Evolutionary conservation across 1,140 invertebrate species (phyloP).

Genomic region (Holcopasites calliopsidis): DNA sequence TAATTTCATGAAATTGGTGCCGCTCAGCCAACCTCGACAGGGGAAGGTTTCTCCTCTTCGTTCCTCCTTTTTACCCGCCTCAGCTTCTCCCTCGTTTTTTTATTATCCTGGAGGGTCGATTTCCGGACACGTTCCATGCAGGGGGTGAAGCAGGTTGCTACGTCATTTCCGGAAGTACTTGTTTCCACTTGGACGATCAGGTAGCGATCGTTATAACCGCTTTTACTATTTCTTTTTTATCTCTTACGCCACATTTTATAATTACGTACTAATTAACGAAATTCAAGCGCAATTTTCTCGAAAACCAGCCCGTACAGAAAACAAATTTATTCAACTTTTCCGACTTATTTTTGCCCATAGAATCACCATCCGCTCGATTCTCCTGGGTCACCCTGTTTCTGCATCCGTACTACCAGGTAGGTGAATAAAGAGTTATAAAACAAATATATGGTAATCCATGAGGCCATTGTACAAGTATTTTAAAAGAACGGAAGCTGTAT

Average conservation of each 20-base stretch:
- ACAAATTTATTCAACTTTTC: too few species aligned
- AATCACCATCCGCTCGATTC: too few species aligned
- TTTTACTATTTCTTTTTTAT: neutral
- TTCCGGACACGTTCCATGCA: slow-evolving; percentile 52
- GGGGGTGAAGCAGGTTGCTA: slow-evolving; percentile 54
- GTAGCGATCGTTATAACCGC: slow-evolving; percentile 5
- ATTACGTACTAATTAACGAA: neutral
- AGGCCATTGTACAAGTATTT: slow-evolving; percentile 64
- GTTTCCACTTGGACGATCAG: slow-evolving; percentile 24
- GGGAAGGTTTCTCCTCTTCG: slow-evolving; percentile 1
- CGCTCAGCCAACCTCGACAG: slow-evolving; percentile 4
- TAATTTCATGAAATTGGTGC: slow-evolving; percentile 63
- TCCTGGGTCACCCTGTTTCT: too few species aligned
- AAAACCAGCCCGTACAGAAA: too few species aligned
- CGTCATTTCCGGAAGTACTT: slow-evolving; percentile 66
- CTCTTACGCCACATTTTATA: neutral
- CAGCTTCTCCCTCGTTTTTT: neutral
- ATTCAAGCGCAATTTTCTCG: too few species aligned
- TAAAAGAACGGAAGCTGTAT: slow-evolving; percentile 40
- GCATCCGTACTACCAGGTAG: too few species aligned
- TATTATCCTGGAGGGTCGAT: slow-evolving; percentile 42
- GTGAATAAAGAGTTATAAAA: too few species aligned
- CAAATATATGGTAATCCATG: too few species aligned
- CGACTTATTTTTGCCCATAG: too few species aligned
- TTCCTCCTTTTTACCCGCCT: neutral